Evolutionary conservation across 2,797 vertebrate species (phyloP).

Genomic region (Poecile montanus): DNA sequence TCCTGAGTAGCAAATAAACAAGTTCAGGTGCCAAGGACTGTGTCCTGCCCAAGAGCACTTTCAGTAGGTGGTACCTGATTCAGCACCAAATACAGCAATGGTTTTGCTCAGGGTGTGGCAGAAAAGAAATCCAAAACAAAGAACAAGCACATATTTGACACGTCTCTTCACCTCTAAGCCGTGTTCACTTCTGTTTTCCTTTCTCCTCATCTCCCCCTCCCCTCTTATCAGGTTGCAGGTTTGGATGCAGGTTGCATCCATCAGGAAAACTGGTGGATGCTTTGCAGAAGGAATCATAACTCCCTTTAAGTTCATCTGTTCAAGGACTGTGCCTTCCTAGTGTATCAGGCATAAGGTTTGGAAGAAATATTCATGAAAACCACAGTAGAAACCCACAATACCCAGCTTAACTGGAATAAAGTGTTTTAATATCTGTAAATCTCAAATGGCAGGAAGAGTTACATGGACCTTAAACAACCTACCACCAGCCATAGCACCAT

Average conservation of each 20-base stretch:
- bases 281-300: background rate
- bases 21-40: background rate
- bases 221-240: background rate
- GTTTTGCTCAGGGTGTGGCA: slow-evolving; percentile 34
- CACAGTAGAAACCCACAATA: background rate
- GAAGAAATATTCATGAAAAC: background rate
- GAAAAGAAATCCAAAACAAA: background rate
- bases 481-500: background rate
- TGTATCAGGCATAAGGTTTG: background rate
- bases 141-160: background rate
- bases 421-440: background rate
- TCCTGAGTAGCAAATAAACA: slow-evolving; percentile 41
- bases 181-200: background rate
- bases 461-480: background rate
- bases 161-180: background rate
- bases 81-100: background rate
- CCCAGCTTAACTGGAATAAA: background rate
- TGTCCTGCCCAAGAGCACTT: background rate
- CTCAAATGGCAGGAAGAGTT: background rate
- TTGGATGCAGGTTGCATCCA: too few species aligned
- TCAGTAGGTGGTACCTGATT: background rate
- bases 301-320: background rate
- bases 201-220: background rate
- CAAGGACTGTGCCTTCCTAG: background rate
- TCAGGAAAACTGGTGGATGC: background rate